Conservation (phyloP, 2,113 vertebrate genomes). For the Antechinus flavipes region DNA sequence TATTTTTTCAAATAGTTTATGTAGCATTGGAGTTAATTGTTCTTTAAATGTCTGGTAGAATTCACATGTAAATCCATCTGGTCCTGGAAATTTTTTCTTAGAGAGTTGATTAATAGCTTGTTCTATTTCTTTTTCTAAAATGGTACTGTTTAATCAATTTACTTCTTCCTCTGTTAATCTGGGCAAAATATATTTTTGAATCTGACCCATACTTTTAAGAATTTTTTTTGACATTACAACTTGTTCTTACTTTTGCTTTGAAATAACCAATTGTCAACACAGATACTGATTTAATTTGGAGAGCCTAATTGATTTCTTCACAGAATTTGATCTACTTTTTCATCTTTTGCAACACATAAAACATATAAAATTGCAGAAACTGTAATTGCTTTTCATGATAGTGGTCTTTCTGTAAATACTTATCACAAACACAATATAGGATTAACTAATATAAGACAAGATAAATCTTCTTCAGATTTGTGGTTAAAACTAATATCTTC, state of each 20-base stretch:
- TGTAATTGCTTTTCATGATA: neutral
- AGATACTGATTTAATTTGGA: neutral
- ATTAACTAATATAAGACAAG: neutral
- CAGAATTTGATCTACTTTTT: neutral
- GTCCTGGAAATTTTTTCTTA: too few species aligned
- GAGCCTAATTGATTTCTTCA: neutral
- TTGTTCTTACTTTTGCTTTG: neutral
- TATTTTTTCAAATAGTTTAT: too few species aligned
- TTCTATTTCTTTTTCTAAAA: too few species aligned
- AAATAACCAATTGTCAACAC: neutral
- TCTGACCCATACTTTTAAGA: neutral
- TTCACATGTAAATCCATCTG: too few species aligned
- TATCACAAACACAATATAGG: neutral
- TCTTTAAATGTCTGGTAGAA: too few species aligned
- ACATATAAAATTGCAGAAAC: neutral
- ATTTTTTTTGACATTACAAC: neutral
- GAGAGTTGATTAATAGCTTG: too few species aligned
- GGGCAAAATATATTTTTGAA: too few species aligned
- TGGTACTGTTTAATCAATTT: too few species aligned
- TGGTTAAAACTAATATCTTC: neutral
- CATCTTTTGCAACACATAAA: neutral
- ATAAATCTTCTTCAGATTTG: neutral
- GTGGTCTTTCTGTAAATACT: neutral
- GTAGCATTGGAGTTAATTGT: too few species aligned
- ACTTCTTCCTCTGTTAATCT: too few species aligned